Base-by-base conservation (phyloP, 1,140 invertebrate genomes). In the Varroa destructor region DNA sequence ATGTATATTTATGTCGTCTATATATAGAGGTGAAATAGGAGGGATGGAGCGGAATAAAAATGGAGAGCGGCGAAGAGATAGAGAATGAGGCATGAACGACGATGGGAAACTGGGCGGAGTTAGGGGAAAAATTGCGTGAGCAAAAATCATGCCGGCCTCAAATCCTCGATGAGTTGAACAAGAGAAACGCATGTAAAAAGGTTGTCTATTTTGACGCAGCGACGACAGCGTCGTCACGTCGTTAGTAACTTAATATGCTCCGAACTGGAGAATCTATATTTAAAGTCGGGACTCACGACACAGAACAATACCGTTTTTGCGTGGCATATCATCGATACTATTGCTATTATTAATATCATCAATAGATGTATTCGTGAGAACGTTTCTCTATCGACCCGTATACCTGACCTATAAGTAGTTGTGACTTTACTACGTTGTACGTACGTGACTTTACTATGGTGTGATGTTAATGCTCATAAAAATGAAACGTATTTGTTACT, bases 1-100 rank as follows among this genome's bases (percentile, higher is more conserved):
- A 67, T 67, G 14, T 67, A 67, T 67, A 67, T 67, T 67, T 67
- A 67, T 67, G 61, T 67, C 46, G 46, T 51, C 40, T 43, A 67
- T 58, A 6, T 25, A 58, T 12, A 40, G 61, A 2, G 61, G 61
- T 37, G 40, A 25, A 51, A 51, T 51, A 51, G 4, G 46, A 51
- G 46, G 4, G 46, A 51, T 51, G 46, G 25, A 25, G 46, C 46
- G 12, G 57, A 58, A 58, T 58, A 12, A 42, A 36, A 58, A 12
- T 6, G 57, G 40, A 58, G 3, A 58, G 40, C 6, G n/a, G 40
- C 25, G 25, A 42, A 58, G 40, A 58, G 57, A 42, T 36, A 58
- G 25, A 58, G 4, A 0, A 12, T 5, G 57, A 42, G 55, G 57
- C 25, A 42, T 58, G 57, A 42, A 12, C 3, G 25, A 42, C 25